These are phyloP conservation scores for Sternotherus odoratus DNA, from an alignment of 2,797 vertebrate genomes.

Conservation along the genomic window DNA sequence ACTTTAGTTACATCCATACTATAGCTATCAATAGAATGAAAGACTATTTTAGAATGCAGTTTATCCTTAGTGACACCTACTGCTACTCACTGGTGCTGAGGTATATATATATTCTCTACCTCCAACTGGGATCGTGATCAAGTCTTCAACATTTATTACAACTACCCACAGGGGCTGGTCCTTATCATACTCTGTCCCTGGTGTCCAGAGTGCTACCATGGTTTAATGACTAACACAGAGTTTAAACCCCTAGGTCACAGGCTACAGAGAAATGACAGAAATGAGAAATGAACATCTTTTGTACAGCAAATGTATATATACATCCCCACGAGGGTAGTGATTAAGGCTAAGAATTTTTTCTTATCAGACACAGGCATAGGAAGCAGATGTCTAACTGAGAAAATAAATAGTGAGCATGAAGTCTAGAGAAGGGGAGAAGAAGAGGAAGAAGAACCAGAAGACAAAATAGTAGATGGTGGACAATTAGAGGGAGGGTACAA, in stretches of 20 bases:
- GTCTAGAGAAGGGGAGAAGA: background rate
- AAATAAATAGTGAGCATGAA: background rate
- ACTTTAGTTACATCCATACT: background rate
- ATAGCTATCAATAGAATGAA: background rate
- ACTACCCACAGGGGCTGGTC: background rate
- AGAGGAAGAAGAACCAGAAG: background rate
- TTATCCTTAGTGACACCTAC: background rate
- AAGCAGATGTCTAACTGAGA: background rate
- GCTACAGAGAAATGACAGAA: background rate
- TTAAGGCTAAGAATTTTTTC: background rate
- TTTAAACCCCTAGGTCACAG: fast-evolving
- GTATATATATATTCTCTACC: background rate
- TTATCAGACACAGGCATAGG: background rate
- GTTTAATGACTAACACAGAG: background rate
- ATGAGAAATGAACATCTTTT: background rate
- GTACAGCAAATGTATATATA: background rate
- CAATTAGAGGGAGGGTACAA: background rate
- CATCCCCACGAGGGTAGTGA: background rate
- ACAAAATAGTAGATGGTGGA: background rate
- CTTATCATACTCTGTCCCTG: background rate
- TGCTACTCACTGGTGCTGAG: fast-evolving
- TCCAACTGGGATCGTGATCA: background rate
- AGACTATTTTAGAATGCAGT: background rate
- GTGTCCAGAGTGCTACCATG: background rate
- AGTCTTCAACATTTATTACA: fast-evolving